Evolutionary conservation across 1,140 invertebrate genomes (phyloP).

Genomic region (Calosoma granatense): DNA sequence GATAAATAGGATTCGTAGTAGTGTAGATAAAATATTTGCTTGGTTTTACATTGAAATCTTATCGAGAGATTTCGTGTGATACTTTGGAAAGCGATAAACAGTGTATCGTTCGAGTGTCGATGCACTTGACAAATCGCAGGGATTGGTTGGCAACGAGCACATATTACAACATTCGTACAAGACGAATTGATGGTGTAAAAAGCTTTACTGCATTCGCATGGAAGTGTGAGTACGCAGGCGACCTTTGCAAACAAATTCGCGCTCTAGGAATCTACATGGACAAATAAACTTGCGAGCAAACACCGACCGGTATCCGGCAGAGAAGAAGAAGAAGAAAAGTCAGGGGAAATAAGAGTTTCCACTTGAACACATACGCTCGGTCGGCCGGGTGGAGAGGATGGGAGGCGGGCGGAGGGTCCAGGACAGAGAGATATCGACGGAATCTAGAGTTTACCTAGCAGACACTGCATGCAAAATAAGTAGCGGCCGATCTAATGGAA

Average conservation of each 20-base stretch:
- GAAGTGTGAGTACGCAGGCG: not conserved
- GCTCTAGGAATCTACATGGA: conserved; percentile 1
- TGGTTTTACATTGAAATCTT: too few relatives aligned
- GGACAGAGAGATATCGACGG: not conserved
- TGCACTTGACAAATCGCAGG: too few relatives aligned
- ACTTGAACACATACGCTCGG: not conserved
- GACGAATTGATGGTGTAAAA: not conserved
- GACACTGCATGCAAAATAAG: conserved; percentile 8
- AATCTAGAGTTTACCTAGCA: not conserved
- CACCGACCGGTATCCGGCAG: not conserved
- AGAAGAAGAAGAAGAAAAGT: not conserved
- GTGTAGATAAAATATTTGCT: too few relatives aligned
- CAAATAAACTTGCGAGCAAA: conserved; percentile 4
- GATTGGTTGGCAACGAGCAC: too few relatives aligned
- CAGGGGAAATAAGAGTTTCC: conserved; percentile 7
- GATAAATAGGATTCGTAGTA: too few relatives aligned
- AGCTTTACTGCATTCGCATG: not conserved
- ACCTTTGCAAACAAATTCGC: not conserved
- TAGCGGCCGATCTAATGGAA: not conserved
- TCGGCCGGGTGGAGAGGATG: too few relatives aligned
- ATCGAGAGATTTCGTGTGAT: too few relatives aligned
- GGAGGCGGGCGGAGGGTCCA: too few relatives aligned
- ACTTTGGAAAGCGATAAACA: too few relatives aligned
- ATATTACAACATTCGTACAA: too few relatives aligned
- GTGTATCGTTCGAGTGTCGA: too few relatives aligned